Evolutionary conservation across 2,113 vertebrate species (phyloP), one percentile per base, ranked within the genome.

Genomic region (Tragulus kanchil): DNA sequence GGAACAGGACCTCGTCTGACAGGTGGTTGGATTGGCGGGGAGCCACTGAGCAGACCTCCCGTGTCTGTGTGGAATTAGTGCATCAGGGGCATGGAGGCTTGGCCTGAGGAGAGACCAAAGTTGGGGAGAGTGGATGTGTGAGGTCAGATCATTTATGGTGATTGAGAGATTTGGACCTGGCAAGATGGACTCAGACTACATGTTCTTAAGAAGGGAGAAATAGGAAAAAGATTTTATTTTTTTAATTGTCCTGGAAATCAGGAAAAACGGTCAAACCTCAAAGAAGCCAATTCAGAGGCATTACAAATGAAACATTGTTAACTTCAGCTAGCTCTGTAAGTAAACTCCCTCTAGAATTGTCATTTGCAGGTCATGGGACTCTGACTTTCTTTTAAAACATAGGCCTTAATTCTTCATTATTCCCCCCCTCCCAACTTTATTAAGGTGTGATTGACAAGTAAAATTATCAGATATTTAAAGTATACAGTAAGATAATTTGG

Each of bases 191-290:
- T 58, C 83, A 45, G 26, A 84, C 64, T 85, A 42, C 69, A 58
- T 85, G 65, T 59, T 78, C 75, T 50, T 85, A 77, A 89, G 83
- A 65, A 94, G 89, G 26, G 36, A 73, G 9, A 54, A 79, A 92
- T 0, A 36, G 14, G 15, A 36, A 3, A 11, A 64, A 64, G 17
- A 6, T 62, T 36, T 96, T 91, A 23, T 69, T 91, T 77, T 65
- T 36, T 81, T 17, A 0, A 26, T 52, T 89, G 31, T 75, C 21
- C 16, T 85, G 16, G 17, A 87, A 64, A 48, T 77, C 50, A 71
- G 21, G 13, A 42, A 42, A 14, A 81, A 62, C 61, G 4, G 31
- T 73, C 19, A 92, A 84, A 94, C 31, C 15, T 65, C 85, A 81
- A 71, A 89, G 64, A 85, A 84, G 25, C 28, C 26, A n/a, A 62